phyloP scores from a whole-genome alignment of 2,888 invertebrate genomes.

The Ormyrus rosae region DNA sequence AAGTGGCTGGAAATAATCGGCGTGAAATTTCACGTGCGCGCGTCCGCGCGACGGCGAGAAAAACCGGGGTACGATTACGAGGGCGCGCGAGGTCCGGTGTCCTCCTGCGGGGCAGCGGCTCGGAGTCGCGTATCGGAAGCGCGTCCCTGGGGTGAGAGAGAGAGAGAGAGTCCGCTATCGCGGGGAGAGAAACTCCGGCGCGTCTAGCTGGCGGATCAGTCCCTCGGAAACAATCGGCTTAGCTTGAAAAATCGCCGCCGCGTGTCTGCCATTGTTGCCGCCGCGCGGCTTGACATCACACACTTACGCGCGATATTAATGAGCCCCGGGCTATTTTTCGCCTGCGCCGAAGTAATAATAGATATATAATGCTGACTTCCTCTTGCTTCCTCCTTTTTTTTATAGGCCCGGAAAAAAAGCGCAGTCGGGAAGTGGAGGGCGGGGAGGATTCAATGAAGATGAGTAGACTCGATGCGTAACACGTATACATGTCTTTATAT shows the following conservation, averaged over 20 bases:
- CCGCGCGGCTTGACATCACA: background rate
- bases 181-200: background rate
- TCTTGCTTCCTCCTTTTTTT: background rate
- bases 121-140: background rate
- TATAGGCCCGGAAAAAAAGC: background rate
- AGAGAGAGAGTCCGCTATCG: no score
- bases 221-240: conserved; percentile 38
- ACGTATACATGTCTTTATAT: conserved; percentile 27
- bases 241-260: conserved; percentile 54
- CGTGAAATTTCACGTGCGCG: conserved; percentile 8
- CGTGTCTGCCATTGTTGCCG: conserved; percentile 5
- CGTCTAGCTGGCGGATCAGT: background rate
- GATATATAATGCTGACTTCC: background rate
- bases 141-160: background rate
- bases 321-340: conserved; percentile 37
- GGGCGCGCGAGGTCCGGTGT: background rate
- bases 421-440: background rate
- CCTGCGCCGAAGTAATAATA: background rate
- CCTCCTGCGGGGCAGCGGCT: background rate
- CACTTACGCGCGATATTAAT: conserved; percentile 41
- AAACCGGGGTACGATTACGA: background rate
- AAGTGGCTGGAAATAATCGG: conserved; percentile 21
- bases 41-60: background rate
- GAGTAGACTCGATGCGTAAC: background rate
- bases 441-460: conserved; percentile 28